Evolutionary conservation across 2,113 vertebrate genomes (phyloP).

Genomic region (Brachyhypopomus occidentalis): DNA sequence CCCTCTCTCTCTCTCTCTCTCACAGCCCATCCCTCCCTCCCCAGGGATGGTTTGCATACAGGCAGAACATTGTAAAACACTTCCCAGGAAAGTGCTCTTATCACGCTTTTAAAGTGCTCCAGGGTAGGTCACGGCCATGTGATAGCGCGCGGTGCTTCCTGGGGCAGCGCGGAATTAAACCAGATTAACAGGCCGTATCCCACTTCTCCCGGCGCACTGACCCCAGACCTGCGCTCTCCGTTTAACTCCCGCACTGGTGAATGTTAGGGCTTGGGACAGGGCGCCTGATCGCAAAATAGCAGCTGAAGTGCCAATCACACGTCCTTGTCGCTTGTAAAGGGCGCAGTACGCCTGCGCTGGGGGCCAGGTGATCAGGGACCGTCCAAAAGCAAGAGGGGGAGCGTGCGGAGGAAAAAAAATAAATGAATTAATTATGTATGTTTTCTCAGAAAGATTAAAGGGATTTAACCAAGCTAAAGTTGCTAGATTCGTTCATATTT

Average conservation of each 20-base stretch:
- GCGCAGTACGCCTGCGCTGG: background rate
- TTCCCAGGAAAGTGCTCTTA: constrained; percentile 57
- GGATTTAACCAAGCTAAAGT: background rate
- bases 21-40: constrained; percentile 23
- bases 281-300: background rate
- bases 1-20: background rate
- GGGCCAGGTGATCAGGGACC: background rate
- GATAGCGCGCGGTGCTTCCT: constrained; percentile 32
- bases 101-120: constrained; percentile 49
- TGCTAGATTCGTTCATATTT: constrained; percentile 13
- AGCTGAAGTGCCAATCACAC: background rate
- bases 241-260: background rate
- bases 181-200: constrained; percentile 34
- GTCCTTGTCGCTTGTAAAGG: background rate
- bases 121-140: constrained; percentile 35
- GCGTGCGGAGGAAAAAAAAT: background rate
- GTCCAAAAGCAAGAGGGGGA: background rate
- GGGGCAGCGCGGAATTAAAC: constrained; percentile 44
- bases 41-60: constrained; percentile 43
- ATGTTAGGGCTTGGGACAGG: background rate
- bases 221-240: constrained; percentile 10
- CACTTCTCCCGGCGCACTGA: background rate
- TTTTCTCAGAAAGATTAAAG: constrained; percentile 16
- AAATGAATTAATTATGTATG: background rate
- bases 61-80: constrained; percentile 55